Evolutionary conservation across 2,797 vertebrate species (phyloP), one percentile per base, ranked within the genome.

Genomic region (Channa striata): DNA sequence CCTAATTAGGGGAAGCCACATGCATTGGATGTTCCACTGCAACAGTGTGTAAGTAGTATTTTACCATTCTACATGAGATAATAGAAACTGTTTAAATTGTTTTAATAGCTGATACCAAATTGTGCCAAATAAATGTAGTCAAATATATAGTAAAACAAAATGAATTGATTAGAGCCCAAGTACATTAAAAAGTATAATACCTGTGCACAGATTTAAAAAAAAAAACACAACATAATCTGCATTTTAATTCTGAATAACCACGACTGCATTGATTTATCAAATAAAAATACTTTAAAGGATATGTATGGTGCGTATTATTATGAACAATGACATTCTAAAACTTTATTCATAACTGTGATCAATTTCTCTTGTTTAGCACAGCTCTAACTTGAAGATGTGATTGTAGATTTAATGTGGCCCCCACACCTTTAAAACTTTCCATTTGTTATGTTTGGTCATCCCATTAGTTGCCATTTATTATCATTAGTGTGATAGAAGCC

Each of bases 371-470:
- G 74, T 78, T 90, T 78, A 82, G 80, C 73, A 19, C 57, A 77
- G 78, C 77, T 79, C 78, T 82, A 84, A 91, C 78, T 86, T 83
- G 81, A 81, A 70, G 70, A 82, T 88, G 83, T 91, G 84, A 87
- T 71, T 78, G 72, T 74, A 90, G 95, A 97, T 97, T 95, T 95
- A 92, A 95, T 96, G 94, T 95, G 95, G 96, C 95, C 96, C 95
- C 94, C 94, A 90, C 93, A 95, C 90, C 93, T 97, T 98, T 97
- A 97, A 97, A 98, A 96, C 95, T 97, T 97, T 96, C 96, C 96
- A 99, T 99, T 97, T 98, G 97, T 99, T 98, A 97, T 97, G 96
- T 97, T 98, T 98, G 97, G 97, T 96, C 97, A 97, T 97, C 96
- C 97, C 96, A 98, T 98, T 98, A 98, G 97, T 96, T 95, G 95